Conservation (phyloP, 2,113 vertebrate species). For the Morphnarchus princeps region DNA sequence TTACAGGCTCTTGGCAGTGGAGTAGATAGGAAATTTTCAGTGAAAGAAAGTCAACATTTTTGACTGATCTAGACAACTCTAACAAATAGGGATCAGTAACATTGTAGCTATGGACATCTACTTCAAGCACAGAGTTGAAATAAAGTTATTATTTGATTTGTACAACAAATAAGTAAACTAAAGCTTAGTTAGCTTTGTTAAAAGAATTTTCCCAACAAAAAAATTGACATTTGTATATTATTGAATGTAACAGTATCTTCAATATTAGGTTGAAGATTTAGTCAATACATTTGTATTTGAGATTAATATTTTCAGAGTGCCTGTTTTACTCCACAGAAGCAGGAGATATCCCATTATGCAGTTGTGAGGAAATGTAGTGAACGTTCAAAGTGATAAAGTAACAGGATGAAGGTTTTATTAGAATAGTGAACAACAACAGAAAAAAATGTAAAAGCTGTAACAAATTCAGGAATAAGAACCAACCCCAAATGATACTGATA, state of each 20-base stretch:
- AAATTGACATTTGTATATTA: not conserved
- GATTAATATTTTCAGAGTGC: not conserved
- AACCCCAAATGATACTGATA: not conserved
- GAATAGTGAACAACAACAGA: not conserved
- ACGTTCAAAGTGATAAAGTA: not conserved
- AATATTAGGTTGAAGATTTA: not conserved
- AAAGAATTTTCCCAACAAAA: not conserved
- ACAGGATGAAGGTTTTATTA: not conserved
- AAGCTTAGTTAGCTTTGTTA: not conserved
- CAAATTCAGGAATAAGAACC: not conserved
- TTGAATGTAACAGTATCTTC: not conserved
- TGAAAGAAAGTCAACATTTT: not conserved
- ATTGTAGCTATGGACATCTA: not conserved
- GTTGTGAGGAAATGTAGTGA: fast-evolving
- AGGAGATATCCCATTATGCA: not conserved
- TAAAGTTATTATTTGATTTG: not conserved
- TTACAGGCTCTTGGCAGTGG: not conserved
- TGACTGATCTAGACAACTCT: not conserved
- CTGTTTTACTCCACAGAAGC: not conserved
- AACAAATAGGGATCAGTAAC: not conserved
- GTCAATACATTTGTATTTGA: not conserved
- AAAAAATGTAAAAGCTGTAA: not conserved
- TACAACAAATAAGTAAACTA: not conserved
- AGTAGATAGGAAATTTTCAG: not conserved
- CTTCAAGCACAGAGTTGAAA: not conserved